phyloP scores from a whole-genome alignment of 1,140 invertebrate genomes.

The Drosophila leontia region DNA sequence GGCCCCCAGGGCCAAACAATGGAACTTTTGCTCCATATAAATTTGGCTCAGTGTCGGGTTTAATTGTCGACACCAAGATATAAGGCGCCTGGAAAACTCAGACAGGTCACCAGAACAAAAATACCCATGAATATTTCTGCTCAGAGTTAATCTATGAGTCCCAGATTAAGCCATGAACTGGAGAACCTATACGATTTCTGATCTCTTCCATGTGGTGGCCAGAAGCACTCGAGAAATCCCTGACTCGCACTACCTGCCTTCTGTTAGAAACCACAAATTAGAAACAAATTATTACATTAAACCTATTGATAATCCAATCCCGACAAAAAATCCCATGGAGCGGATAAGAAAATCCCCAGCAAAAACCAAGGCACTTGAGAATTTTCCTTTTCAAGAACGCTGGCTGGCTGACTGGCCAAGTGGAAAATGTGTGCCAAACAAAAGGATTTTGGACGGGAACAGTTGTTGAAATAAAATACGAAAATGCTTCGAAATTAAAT shows the following conservation, averaged over 20 bases:
- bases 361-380: constrained; percentile 56
- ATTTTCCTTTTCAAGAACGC: constrained; percentile 42
- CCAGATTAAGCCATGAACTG: constrained; percentile 31
- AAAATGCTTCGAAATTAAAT: constrained; percentile 73
- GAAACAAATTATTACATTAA: constrained; percentile 66
- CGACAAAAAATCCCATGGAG: constrained; percentile 26
- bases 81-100: constrained; percentile 35
- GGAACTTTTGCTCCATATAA: constrained; percentile 39
- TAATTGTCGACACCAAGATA: constrained; percentile 39
- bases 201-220: constrained; percentile 35
- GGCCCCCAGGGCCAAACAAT: constrained; percentile 46
- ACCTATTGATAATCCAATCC: constrained; percentile 44
- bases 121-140: constrained; percentile 5
- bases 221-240: constrained; percentile 29
- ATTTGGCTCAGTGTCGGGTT: constrained; percentile 46
- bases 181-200: constrained; percentile 11
- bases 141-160: constrained; percentile 24
- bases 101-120: constrained; percentile 14
- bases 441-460: constrained; percentile 48
- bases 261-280: constrained; percentile 65
- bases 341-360: constrained; percentile 36
- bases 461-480: constrained; percentile 72
- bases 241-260: constrained; percentile 35
- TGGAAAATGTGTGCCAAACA: constrained; percentile 68
- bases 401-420: constrained; percentile 47